Evolutionary conservation across 2,888 invertebrate species (phyloP), one percentile per base, ranked within the genome.

Genomic region (Lysandra coridon): DNA sequence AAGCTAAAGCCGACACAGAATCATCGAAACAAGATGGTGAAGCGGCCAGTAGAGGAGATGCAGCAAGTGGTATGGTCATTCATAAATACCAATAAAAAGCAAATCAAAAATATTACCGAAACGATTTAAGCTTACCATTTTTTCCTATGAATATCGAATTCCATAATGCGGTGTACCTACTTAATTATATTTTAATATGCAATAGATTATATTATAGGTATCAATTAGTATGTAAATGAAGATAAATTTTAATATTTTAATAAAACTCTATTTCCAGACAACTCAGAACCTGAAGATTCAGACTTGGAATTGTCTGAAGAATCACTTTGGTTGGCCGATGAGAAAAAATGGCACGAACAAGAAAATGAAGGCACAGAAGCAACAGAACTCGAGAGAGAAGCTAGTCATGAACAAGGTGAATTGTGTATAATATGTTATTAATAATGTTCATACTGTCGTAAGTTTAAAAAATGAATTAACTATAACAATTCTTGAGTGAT

Each of bases 311-410:
- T 69, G 69, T 30, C 69, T 33, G 69, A 69, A 69, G 69, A 69
- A 37, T 69, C 69, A 2, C 17, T 69, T 37, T 69, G 69, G 69
- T 37, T 69, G 17, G 69, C 33, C 69, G 14, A 69, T 5, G 69
- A 69, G 14, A 69, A 69, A 33, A 69, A 69, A 69, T 69, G 69
- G 69, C 33, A 69, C 33, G 69, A 69, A 33, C 4, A 69, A 69
- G 69, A 69, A 69, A 33, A 37, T 69, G 33, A 69, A 1, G 33
- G 69, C 33, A 37, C 69, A 37, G 69, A 69, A 69, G 33, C 33
- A 69, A 69, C 69, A 37, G 69, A 69, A 37, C 69, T 69, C 5
- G 69, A 33, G 12, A 17, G 12, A 4, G 69, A 37, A 69, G 1
- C 14, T 33, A 37, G 14, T 69, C 10, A 17, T 69, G 33, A 69